Conservation (phyloP, 2,797 vertebrate genomes). For the Hydrophis major region DNA sequence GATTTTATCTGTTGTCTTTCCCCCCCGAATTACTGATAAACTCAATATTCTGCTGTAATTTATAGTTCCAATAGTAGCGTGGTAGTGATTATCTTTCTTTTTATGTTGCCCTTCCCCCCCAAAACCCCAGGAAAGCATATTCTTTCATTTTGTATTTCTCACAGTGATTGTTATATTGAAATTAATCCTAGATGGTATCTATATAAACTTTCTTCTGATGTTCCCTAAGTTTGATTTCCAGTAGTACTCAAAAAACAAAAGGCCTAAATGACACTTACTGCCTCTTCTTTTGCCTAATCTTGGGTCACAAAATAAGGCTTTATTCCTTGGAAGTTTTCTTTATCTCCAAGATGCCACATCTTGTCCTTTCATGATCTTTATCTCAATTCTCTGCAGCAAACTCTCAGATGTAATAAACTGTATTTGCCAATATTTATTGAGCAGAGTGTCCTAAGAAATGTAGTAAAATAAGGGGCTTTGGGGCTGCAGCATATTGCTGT, state of each 20-base stretch:
- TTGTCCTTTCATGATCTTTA: background rate
- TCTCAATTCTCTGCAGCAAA: slow-evolving; percentile 25
- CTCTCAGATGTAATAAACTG: slow-evolving; percentile 19
- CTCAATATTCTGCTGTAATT: background rate
- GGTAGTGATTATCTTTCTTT: background rate
- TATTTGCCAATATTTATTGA: background rate
- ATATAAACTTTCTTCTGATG: background rate
- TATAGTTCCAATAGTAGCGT: background rate
- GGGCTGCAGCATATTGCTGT: background rate
- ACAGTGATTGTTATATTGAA: background rate
- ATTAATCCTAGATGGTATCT: background rate
- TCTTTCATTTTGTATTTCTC: background rate
- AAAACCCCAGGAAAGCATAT: background rate
- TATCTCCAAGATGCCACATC: background rate
- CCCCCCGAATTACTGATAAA: background rate
- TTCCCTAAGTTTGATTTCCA: background rate
- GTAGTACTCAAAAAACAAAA: background rate
- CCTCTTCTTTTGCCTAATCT: background rate
- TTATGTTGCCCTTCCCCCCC: background rate
- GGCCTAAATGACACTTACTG: background rate
- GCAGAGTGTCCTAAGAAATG: background rate
- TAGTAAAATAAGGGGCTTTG: background rate
- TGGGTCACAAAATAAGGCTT: background rate
- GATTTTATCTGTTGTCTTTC: background rate
- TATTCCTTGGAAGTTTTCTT: background rate